A percentile compares a stretch with the other conserved stretches of the same genome.
These are phyloP conservation scores for Thinocorus orbignyianus DNA, from an alignment of 2,113 vertebrate genomes.

Conservation along the genomic window DNA sequence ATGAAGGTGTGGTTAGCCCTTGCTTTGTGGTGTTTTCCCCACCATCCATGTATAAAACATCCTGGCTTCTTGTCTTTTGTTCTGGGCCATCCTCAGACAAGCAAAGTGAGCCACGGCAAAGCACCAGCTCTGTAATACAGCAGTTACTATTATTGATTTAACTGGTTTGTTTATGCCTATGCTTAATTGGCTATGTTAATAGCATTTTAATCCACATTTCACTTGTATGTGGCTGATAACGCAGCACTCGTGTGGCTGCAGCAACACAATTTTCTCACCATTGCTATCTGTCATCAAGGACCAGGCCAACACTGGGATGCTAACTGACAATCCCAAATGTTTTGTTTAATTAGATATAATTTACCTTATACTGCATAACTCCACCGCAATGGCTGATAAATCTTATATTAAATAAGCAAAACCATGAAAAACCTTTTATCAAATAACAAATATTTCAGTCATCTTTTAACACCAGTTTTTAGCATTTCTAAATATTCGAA, in stretches of 20 bases:
- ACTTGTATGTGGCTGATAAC: constrained; percentile 63
- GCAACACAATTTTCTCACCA: constrained; percentile 56
- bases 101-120: constrained; percentile 4
- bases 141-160: constrained; percentile 68
- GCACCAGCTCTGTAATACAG: constrained; percentile 15
- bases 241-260: constrained; percentile 3
- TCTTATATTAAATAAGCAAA: constrained; percentile 17
- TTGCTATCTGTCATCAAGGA: constrained; percentile 8
- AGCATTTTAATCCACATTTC: constrained; percentile 74
- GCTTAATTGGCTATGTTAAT: constrained; percentile 78
- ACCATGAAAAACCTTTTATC: neutral
- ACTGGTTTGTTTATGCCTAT: constrained; percentile 73
- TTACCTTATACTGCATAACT: neutral
- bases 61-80: neutral
- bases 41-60: neutral
- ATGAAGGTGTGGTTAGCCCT: neutral
- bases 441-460: neutral
- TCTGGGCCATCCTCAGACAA: neutral
- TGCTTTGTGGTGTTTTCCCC: neutral
- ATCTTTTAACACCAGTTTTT: neutral
- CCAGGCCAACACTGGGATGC: constrained; percentile 4
- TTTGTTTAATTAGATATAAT: constrained; percentile 47
- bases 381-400: neutral
- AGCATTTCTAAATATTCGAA: constrained; percentile 9
- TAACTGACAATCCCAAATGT: neutral